A percentile compares a stretch with the other conserved stretches of the same genome.
phyloP scores from a whole-genome alignment of 2,113 vertebrate genomes.

The Bubo scandiacus region DNA sequence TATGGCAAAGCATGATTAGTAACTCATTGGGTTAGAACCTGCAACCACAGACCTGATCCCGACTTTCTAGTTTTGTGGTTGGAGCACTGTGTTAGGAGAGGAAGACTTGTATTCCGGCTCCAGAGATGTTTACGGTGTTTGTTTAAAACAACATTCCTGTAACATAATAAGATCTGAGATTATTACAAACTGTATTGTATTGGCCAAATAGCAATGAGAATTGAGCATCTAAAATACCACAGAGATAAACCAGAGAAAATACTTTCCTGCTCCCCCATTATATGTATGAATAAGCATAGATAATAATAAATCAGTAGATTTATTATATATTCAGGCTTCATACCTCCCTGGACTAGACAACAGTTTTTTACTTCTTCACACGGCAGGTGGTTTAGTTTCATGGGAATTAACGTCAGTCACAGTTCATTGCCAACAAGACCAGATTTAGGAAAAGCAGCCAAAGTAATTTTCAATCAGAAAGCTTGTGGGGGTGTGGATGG shows the following conservation, averaged over 20 bases:
- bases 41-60: neutral
- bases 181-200: neutral
- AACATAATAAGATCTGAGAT: neutral
- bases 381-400: neutral
- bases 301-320: neutral
- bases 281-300: neutral
- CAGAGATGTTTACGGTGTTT: neutral
- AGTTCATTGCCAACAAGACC: neutral
- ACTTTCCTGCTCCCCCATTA: neutral
- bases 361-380: neutral
- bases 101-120: neutral
- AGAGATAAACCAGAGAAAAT: neutral
- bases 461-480: neutral
- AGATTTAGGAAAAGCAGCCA: neutral
- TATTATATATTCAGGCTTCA: neutral
- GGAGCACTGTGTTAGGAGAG: neutral
- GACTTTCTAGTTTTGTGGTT: neutral
- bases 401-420: neutral
- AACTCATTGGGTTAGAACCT: neutral
- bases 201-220: neutral
- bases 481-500: rapidly evolving
- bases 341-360: neutral
- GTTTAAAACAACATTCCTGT: neutral
- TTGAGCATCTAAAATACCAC: neutral
- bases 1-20: neutral